Conservation (phyloP, 2,113 vertebrate genomes). For the Canis aureus region DNA sequence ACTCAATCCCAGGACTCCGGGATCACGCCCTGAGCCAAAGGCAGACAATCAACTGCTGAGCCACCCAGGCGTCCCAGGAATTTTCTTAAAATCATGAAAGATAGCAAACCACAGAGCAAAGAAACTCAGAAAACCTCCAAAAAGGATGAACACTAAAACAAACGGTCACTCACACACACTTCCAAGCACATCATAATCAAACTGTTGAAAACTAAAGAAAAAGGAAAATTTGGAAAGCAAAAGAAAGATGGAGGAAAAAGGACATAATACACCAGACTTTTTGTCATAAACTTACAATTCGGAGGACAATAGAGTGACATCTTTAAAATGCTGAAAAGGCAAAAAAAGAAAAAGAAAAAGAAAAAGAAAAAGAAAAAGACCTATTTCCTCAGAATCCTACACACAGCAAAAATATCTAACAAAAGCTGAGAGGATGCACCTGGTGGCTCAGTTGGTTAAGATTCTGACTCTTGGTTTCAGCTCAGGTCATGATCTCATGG, state of each 20-base stretch:
- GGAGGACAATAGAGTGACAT: neutral
- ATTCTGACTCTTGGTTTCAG: neutral
- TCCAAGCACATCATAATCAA: neutral
- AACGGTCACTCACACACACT: neutral
- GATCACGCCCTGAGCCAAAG: too few species aligned
- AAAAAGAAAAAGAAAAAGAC: neutral
- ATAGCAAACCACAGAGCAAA: constrained; percentile 2
- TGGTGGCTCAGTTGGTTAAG: neutral
- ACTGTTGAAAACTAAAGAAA: neutral
- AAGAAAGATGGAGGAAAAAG: neutral
- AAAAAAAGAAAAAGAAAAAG: neutral
- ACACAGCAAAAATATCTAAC: neutral
- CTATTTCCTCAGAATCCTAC: neutral
- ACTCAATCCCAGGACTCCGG: too few species aligned
- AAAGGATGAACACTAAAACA: neutral
- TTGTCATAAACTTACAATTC: neutral
- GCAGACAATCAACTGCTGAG: too few species aligned
- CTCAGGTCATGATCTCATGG: neutral
- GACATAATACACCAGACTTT: neutral
- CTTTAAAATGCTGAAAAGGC: neutral
- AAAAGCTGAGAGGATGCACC: neutral
- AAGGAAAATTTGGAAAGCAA: constrained; percentile 25
- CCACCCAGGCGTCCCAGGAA: neutral
- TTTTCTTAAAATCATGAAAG: constrained; percentile 3
- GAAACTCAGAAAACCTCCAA: neutral